Percentiles rank a stretch among this genome's conserved stretches.
Conservation (phyloP, 2,888 invertebrate genomes). For the Eremobia ochroleuca region DNA sequence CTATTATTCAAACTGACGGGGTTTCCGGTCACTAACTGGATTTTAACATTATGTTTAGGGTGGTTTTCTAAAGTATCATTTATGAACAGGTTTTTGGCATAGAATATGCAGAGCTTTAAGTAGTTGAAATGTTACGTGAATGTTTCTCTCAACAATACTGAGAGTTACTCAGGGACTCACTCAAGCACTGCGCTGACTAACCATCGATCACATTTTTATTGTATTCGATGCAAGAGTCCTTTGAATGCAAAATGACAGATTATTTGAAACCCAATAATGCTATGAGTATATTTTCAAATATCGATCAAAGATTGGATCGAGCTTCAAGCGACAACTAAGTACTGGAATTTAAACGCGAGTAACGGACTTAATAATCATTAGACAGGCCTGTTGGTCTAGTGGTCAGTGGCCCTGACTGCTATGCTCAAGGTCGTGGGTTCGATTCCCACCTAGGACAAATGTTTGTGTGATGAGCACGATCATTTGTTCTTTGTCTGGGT, state of each 20-base stretch:
- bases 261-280: not conserved
- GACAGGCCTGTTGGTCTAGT: too few relatives aligned
- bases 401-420: too few relatives aligned
- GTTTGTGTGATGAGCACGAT: too few relatives aligned
- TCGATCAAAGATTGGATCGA: not conserved
- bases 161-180: not conserved
- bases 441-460: too few relatives aligned
- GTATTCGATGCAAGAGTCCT: not conserved
- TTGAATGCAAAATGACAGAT: constrained; percentile 10
- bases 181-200: not conserved
- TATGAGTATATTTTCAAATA: not conserved
- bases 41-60: constrained; percentile 42
- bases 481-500: too few relatives aligned
- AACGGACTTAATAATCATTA: not conserved
- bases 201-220: not conserved
- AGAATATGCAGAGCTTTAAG: not conserved
- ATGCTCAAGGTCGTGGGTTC: too few relatives aligned
- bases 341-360: not conserved
- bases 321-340: not conserved
- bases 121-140: not conserved
- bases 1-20: constrained; percentile 44
- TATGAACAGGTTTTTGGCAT: constrained; percentile 21
- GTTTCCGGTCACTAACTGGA: constrained; percentile 53
- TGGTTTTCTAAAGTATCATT: constrained; percentile 42
- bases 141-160: not conserved